A percentile compares a stretch with the other conserved stretches of the same genome.
Evolutionary conservation across 2,797 vertebrate genomes (phyloP).

Genomic region (Siniperca undulata): DNA sequence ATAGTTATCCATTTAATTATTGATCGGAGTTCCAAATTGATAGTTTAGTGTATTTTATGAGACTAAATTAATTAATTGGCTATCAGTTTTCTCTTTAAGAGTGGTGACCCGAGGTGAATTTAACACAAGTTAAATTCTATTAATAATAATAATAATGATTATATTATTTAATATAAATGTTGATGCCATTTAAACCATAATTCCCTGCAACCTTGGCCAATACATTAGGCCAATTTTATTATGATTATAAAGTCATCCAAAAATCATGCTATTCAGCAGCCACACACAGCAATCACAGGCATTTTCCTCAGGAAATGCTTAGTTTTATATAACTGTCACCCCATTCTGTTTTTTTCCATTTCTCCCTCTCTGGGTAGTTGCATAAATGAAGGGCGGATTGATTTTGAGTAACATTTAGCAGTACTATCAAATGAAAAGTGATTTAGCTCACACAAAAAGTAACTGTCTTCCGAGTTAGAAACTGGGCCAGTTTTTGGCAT

Average conservation of each 20-base stretch:
- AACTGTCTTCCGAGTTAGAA: conserved; percentile 39
- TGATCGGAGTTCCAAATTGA: too few relatives aligned
- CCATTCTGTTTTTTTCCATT: neutral
- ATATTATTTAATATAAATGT: too few relatives aligned
- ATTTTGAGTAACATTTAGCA: conserved; percentile 9
- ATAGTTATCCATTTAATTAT: too few relatives aligned
- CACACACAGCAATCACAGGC: neutral
- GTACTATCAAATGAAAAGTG: conserved; percentile 33
- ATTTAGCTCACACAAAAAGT: conserved; percentile 29
- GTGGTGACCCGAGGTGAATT: too few relatives aligned
- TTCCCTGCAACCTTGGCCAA: neutral
- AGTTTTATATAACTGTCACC: neutral
- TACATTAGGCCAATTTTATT: neutral
- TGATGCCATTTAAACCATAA: too few relatives aligned
- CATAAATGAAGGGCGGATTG: neutral
- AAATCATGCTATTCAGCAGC: neutral
- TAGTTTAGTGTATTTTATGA: too few relatives aligned
- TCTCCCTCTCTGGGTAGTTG: neutral
- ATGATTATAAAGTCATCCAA: conserved; percentile 1
- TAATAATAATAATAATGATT: too few relatives aligned
- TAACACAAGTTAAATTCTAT: too few relatives aligned
- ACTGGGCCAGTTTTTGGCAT: conserved; percentile 21
- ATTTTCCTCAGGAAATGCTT: neutral
- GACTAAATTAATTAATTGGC: too few relatives aligned
- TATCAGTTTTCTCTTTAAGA: too few relatives aligned